A percentile compares a stretch with the other conserved stretches of the same genome.
phyloP scores from a whole-genome alignment of 1,140 invertebrate species.

The Meteorus sp. region DNA sequence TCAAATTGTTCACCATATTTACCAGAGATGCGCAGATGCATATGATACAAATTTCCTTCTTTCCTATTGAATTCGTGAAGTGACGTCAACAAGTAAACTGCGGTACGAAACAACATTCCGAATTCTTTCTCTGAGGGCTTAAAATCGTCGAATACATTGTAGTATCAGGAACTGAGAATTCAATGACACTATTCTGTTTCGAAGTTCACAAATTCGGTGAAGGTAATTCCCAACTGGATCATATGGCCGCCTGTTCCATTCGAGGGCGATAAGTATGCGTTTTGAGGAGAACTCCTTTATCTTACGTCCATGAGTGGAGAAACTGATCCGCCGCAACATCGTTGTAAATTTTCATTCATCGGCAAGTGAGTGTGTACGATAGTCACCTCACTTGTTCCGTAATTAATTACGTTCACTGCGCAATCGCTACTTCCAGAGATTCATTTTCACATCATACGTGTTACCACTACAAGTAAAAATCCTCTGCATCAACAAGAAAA shows the following conservation, averaged over 20 bases:
- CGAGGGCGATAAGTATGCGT: constrained; percentile 35
- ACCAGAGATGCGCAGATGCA: background rate
- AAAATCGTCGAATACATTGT: constrained; percentile 31
- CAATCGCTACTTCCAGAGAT: no score
- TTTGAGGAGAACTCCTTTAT: constrained; percentile 23
- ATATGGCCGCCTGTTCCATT: constrained; percentile 26
- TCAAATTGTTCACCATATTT: no score
- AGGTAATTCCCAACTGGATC: constrained; percentile 17
- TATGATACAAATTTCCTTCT: background rate
- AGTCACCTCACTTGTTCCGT: background rate
- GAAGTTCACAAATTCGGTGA: no score
- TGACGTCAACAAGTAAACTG: no score
- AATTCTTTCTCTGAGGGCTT: constrained; percentile 31
- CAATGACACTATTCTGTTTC: no score
- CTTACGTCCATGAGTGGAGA: constrained; percentile 19
- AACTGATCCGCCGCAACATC: constrained; percentile 26
- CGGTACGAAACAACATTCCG: no score
- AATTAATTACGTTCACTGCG: background rate
- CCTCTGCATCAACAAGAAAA: constrained; percentile 1
- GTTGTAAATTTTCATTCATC: background rate
- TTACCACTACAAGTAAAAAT: background rate
- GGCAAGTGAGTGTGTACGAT: background rate
- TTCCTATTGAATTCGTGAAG: no score
- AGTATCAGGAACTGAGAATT: constrained; percentile 33
- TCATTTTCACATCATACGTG: no score